Base-by-base conservation (phyloP, 1,140 invertebrate species). In the Galendromus occidentalis region DNA sequence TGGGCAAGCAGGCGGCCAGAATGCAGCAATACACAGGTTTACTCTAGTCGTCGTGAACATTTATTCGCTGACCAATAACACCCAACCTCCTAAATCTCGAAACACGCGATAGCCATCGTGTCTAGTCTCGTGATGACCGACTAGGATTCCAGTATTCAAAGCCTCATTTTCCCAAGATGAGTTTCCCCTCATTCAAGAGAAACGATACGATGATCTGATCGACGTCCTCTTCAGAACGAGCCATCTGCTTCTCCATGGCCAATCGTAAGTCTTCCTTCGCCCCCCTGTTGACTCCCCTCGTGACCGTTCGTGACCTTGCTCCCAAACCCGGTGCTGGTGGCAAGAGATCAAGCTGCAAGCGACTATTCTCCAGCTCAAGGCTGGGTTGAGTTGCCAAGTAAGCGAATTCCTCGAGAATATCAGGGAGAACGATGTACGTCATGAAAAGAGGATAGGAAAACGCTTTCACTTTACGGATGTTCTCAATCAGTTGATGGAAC, bases 211-310 rank as follows among this genome's bases (percentile, higher is more conserved):
- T 80, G 42, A 91, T 74, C 70, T 83, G 80, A 51, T 87, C 80
- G n/a, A 90, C 74, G 68, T 84, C 82, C 72, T 91, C 88, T 71
- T 86, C 83, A 67, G 83, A 83, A 67, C 87, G 79, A 9, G 82
- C 79, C 42, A 90, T 85, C 76, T 94, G 89, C 68, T 86, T 83
- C 72, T 85, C 83, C 76, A 94, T 89, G 0, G 86, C 82, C 71
- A 84, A 81, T 72, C 85, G 86, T 65, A 94, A 87, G 75, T 94
- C 91, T 77, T 94, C 89, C 71, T 88, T 86, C 0, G 86, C 88
- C 1, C 88, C 90, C 77, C 92, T 91, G 71, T 94, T 90, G 20
- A 89, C 86, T 30, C 90, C 89, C 45, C 91, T 79, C 0, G 91
- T 94, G 12, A 94, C 89, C 71, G 89, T 81, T 66, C 89, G 79